Evolutionary conservation across 2,888 invertebrate genomes (phyloP).

Genomic region (Caenorhabditis sp.): DNA sequence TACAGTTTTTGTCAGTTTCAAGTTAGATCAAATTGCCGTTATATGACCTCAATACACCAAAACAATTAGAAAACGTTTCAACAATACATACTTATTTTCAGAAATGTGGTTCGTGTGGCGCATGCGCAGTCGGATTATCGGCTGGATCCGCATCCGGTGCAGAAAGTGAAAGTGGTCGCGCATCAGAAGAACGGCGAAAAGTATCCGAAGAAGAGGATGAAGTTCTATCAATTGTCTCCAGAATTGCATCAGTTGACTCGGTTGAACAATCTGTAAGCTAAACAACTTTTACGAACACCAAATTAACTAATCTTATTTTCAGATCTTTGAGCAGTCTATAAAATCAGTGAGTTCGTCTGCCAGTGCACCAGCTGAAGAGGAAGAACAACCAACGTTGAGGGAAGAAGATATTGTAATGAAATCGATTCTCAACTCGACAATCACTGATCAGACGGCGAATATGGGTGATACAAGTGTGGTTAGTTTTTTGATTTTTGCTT

Average conservation of each 20-base stretch:
- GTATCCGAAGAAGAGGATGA: slow-evolving; percentile 20
- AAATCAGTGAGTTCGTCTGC: slow-evolving; percentile 26
- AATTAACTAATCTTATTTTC: neutral
- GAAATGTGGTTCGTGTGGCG: slow-evolving; percentile 2
- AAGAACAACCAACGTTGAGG: slow-evolving; percentile 7
- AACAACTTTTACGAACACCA: neutral
- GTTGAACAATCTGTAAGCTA: slow-evolving; percentile 9
- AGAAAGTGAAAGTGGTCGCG: slow-evolving; percentile 14
- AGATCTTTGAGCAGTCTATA: slow-evolving; percentile 15
- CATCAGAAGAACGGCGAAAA: slow-evolving; percentile 26
- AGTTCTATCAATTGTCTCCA: slow-evolving; percentile 20
- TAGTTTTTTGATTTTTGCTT: neutral
- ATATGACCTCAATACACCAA: no score
- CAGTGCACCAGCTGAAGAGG: slow-evolving; percentile 16
- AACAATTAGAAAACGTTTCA: neutral
- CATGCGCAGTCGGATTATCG: slow-evolving; percentile 25
- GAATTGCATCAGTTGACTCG: slow-evolving; percentile 19
- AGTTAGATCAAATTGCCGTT: no score
- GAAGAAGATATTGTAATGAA: slow-evolving; percentile 25
- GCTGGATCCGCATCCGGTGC: slow-evolving; percentile 29
- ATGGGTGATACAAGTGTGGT: neutral
- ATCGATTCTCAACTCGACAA: slow-evolving; percentile 9
- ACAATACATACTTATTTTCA: slow-evolving; percentile 11
- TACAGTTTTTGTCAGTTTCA: no score
- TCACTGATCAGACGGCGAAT: neutral